Evolutionary conservation across 2,888 invertebrate species (phyloP), one percentile per base, ranked within the genome.

Genomic region (Drosophila quasianomalipes): DNA sequence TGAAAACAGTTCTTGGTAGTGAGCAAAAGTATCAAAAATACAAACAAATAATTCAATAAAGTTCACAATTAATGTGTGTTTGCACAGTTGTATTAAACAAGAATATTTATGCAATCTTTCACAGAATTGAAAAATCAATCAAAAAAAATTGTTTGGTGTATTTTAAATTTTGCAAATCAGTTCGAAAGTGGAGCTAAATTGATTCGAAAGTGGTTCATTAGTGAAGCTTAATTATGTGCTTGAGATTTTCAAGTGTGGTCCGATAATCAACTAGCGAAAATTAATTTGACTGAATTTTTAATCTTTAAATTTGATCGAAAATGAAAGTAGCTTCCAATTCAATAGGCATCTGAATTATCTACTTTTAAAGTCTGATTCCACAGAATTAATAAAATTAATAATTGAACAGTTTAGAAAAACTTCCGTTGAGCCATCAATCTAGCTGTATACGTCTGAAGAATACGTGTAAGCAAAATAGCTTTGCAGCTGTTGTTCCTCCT

Each of bases 21-120:
- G 51, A 35, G 12, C 12, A 65, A 54, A 55, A 49, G 59, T 54
- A 41, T 26, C 39, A 61, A 59, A 55, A 54, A 51, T 12, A 7
- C 31, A 44, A 51, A 26, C 49, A 51, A 37, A 10, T 30, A 44
- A 19, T 37, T 53, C 4, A 44, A 63, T 55, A 39, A 39, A 39
- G 12, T 14, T 22, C 12, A 16, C 14, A 55, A 33, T 33, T 22
- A 14, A 55, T 55, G 22, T 22, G 12, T 39, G 14, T 12, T 53
- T 28, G 10, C 12, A 12, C 44, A 54, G 39, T 55, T 33, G 59
- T 19, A 39, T 39, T 12, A 55, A 28, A 3, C 22, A n/a, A 19
- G 5, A 52, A 14, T 19, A 41, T 12, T 53, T 14, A 33, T 22
- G 3, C 7, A 33, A 33, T 26, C 19, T 54, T 19, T 31, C 14